Evolutionary conservation across 2,797 vertebrate species (phyloP), one percentile per base, ranked within the genome.

Genomic region (Typhlichthys eigenmanni): DNA sequence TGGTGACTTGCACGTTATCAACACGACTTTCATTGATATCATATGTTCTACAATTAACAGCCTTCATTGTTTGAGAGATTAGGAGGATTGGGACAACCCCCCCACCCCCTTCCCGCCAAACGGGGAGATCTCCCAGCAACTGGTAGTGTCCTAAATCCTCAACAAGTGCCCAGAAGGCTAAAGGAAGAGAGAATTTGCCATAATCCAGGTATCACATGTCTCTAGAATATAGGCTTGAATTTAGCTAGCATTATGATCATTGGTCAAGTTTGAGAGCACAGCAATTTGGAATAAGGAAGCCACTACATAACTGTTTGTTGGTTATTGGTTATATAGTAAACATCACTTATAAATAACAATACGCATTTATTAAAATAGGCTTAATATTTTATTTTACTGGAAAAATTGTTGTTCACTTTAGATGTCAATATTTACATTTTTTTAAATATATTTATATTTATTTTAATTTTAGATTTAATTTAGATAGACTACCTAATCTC

Each of bases 151-250:
- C 53, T 66, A 88, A 87, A 89, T 89, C 85, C 82, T 76, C 72
- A 71, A 60, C 75, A 78, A 82, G 72, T 79, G 85, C 76, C 72
- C 67, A 48, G 49, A 69, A 68, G 64, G 70, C 74, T 58, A 13
- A 66, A 64, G 4, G 46, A 48, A 80, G 60, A 50, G 71, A 71
- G 72, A 75, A 64, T 85, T 73, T 58, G 66, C 69, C 13, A 70
- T 87, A 89, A 91, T 87, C 87, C 85, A 82, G 76, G 76, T 91
- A 87, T 91, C 86, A 79, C 62, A 77, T 90, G 74, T 85, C 88
- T 32, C 14, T 13, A 34, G 58, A 57, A 48, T 4, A 74, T 51
- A 29, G 58, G 52, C 64, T 67, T 75, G 85, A 66, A 84, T 86
- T 50, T 29, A 60, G 65, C 29, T 13, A 69, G 71, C 55, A 56